Base-by-base conservation (phyloP, 2,888 invertebrate species). In the Helicoverpa assulta region DNA sequence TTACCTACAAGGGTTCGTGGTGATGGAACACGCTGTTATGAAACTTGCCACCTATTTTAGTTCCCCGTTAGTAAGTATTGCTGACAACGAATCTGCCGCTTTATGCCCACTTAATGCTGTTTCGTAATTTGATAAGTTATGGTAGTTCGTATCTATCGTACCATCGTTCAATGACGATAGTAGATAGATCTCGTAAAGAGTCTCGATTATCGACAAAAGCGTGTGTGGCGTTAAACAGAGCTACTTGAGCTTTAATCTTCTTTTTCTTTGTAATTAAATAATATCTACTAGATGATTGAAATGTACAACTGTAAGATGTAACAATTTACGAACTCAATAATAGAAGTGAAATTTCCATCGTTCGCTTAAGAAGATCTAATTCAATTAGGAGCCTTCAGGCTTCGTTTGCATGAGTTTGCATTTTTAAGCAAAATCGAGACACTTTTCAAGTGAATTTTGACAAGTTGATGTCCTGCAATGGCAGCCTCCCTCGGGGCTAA, bases 361-460 rank as follows among this genome's bases (percentile, higher is more conserved):
- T 90, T 89, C 90, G 85, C 89, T 89, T 91, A 92, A 91, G 91
- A 88, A 91, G 88, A 87, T 92, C 89, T 94, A 93, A 95, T 94
- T 93, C 89, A 93, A 94, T 95, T 94, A 94, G 86, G 83, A 86
- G 90, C 89, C 89, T 91, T 89, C 89, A 88, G 86, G 89, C 90
- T 92, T 94, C 94, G 93, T 95, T 95, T 95, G 95, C 95, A 95
- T 95, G 92, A 95, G 89, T 94, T 95, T 93, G 94, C 94, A 95
- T 95, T 95, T 95, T 94, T 93, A 92, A 94, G 85, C 86, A 89
- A 89, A 89, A 92, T 88, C 88, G 90, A 91, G 91, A 90, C 87
- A 89, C 85, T 85, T 88, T 88, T 86, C 83, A 76, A 87, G 88
- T 85, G 86, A 90, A 91, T 91, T 93, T 91, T 92, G 92, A 92